phyloP scores from a whole-genome alignment of 64 coral and sea anemone species.

The Acropora yongei region DNA sequence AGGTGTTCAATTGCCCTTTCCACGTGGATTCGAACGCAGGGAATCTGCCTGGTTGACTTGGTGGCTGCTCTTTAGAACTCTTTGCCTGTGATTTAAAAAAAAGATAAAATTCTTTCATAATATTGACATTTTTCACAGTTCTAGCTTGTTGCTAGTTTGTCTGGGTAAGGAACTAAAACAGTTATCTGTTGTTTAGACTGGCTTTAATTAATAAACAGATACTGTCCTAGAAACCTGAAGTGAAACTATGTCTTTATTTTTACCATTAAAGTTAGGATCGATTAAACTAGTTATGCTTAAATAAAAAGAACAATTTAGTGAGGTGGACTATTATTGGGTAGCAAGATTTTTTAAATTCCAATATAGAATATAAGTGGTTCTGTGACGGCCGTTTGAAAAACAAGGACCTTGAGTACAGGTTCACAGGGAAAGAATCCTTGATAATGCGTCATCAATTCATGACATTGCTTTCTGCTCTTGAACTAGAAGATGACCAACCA shows the following conservation, averaged over 20 bases:
- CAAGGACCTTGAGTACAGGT: not conserved
- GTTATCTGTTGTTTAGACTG: constrained; percentile 4
- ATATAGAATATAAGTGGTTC: constrained; percentile 6
- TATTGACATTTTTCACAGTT: not conserved
- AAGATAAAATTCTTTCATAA: not conserved
- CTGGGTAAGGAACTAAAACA: constrained; percentile 13
- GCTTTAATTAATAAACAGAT: constrained; percentile 15
- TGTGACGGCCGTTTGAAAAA: not conserved
- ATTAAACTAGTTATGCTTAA: not conserved
- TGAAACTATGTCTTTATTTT: not conserved
- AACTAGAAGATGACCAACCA: not conserved
- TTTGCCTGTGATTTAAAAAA: constrained; percentile 7
- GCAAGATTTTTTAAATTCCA: constrained; percentile 13
- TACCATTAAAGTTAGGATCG: not conserved
- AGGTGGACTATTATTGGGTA: not conserved
- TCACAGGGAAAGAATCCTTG: not conserved
- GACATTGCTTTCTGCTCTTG: not conserved
- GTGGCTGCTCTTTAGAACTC: not conserved
- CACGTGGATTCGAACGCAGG: constrained; percentile 5
- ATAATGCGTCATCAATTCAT: not conserved
- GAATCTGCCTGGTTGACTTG: constrained; percentile 12
- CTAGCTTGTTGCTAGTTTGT: constrained; percentile 7
- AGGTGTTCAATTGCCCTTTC: constrained; percentile 8
- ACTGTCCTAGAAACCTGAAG: not conserved
- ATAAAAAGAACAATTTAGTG: not conserved